phyloP scores from a whole-genome alignment of 2,888 invertebrate genomes.

The Hypselothyrea guttata region DNA sequence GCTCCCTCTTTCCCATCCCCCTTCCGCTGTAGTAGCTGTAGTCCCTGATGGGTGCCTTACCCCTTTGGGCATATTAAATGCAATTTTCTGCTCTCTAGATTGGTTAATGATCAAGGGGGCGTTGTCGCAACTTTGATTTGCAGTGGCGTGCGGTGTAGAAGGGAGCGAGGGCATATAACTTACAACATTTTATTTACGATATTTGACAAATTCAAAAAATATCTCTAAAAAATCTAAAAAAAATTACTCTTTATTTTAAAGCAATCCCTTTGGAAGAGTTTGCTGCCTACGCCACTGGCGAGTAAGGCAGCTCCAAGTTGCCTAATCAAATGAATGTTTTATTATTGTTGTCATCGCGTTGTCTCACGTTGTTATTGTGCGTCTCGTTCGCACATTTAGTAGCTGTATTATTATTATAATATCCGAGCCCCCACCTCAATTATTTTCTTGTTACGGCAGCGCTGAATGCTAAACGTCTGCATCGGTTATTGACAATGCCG shows the following conservation, averaged over 20 bases:
- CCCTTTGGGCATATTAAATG: constrained; percentile 37
- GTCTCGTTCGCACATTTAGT: neutral
- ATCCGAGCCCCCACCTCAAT: constrained; percentile 62
- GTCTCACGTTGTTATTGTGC: neutral
- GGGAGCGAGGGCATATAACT: too few relatives aligned
- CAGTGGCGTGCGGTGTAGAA: neutral
- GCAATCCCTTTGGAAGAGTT: neutral
- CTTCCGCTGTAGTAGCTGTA: too few relatives aligned
- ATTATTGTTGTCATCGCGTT: neutral
- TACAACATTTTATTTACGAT: too few relatives aligned
- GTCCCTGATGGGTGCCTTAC: too few relatives aligned
- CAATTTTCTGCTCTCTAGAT: constrained; percentile 65
- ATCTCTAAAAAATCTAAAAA: too few relatives aligned
- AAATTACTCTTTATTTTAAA: too few relatives aligned
- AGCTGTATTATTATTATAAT: neutral
- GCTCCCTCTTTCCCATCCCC: too few relatives aligned
- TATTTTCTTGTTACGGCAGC: constrained; percentile 53
- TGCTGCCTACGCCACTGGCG: constrained; percentile 45
- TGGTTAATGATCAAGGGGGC: constrained; percentile 52
- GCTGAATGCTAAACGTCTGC: constrained; percentile 1
- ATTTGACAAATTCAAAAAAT: too few relatives aligned
- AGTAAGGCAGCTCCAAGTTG: neutral
- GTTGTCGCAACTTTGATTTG: constrained; percentile 23
- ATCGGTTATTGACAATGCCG: constrained; percentile 4
- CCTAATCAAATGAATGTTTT: neutral